These are phyloP conservation scores for Drosophila algonquin DNA, from an alignment of 2,888 invertebrate species.

Conservation along the genomic window DNA sequence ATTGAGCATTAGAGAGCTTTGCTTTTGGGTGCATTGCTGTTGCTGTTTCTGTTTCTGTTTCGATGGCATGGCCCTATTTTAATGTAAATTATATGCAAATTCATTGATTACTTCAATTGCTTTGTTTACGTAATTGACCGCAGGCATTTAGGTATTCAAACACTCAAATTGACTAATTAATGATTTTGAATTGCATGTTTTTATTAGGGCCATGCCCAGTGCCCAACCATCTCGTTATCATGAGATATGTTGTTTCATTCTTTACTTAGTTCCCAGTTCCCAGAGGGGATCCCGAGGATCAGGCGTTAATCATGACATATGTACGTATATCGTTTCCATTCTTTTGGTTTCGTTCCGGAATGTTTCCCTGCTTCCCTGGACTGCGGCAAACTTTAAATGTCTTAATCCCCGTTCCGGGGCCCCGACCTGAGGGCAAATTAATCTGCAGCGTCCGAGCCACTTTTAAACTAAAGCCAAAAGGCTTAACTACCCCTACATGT, in stretches of 20 bases:
- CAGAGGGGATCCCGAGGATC: background rate
- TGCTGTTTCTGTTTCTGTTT: no score
- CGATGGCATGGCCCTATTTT: background rate
- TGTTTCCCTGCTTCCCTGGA: conserved; percentile 6
- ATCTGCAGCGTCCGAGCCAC: conserved; percentile 63
- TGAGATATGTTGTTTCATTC: background rate
- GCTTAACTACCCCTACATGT: conserved; percentile 54
- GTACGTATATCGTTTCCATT: conserved; percentile 16
- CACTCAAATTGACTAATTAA: background rate
- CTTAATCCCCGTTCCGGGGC: conserved; percentile 49
- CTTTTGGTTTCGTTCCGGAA: conserved; percentile 18
- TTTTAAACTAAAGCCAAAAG: conserved; percentile 67
- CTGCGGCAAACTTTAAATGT: conserved; percentile 35
- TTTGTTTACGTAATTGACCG: background rate
- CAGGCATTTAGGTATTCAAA: background rate
- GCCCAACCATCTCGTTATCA: no score
- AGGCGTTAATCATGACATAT: conserved; percentile 2
- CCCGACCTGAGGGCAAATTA: conserved; percentile 53
- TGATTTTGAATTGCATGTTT: background rate
- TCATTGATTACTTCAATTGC: conserved; percentile 1
- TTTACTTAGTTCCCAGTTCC: background rate
- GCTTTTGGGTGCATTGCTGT: background rate
- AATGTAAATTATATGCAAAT: background rate
- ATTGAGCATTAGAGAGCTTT: background rate
- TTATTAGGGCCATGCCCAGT: background rate